phyloP scores from a whole-genome alignment of 2,888 invertebrate genomes.

The Cheilosia impressa region DNA sequence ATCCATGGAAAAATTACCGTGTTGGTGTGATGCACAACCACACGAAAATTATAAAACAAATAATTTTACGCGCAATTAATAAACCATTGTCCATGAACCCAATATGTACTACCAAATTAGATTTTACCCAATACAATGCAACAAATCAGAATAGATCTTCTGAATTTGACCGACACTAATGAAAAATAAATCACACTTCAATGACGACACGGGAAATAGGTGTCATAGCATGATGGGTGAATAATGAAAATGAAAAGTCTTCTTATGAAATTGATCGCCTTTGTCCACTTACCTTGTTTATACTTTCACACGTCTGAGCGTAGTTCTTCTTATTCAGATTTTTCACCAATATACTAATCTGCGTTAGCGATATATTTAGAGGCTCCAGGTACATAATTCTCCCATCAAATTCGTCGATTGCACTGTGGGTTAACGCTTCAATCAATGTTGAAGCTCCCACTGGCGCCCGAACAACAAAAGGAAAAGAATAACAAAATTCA shows the following conservation, averaged over 20 bases:
- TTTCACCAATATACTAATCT: constrained; percentile 98
- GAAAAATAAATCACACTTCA: constrained; percentile 8
- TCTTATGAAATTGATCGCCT: constrained; percentile 48
- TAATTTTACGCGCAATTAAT: constrained; percentile 4
- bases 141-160: background rate
- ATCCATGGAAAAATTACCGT: constrained; percentile 24
- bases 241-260: constrained; percentile 23
- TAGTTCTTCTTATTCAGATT: constrained; percentile 98
- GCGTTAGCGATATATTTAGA: constrained; percentile 99
- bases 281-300: constrained; percentile 90
- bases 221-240: constrained; percentile 35
- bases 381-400: constrained; percentile 99
- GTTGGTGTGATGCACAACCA: constrained; percentile 9
- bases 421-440: constrained; percentile 86
- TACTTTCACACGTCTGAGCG: constrained; percentile 94
- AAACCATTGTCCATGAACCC: constrained; percentile 6
- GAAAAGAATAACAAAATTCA: constrained; percentile 35
- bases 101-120: background rate
- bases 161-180: background rate
- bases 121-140: constrained; percentile 12
- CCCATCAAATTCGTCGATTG: constrained; percentile 85
- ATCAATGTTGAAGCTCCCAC: constrained; percentile 92
- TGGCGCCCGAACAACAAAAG: constrained; percentile 77
- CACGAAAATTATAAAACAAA: constrained; percentile 4
- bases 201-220: constrained; percentile 16